Evolutionary conservation across 2,888 invertebrate genomes (phyloP).

Genomic region (Gymnosoma rotundatum): DNA sequence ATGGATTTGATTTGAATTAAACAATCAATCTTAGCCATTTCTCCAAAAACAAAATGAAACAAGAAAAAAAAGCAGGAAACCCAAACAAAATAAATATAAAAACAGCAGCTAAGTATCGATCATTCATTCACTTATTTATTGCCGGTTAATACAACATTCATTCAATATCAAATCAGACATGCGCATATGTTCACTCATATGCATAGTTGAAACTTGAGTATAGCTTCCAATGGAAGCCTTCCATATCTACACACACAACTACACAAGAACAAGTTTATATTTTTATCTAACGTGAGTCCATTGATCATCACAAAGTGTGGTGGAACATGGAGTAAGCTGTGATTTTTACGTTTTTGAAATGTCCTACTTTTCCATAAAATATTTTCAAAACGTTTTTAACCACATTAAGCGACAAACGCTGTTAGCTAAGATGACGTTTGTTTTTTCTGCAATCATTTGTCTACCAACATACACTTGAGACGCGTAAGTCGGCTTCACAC

Average conservation of each 20-base stretch:
- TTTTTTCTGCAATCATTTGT: conserved; percentile 38
- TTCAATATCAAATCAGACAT: conserved; percentile 46
- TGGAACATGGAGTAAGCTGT: conserved; percentile 36
- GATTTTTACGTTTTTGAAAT: conserved; percentile 76
- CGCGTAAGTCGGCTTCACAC: neutral
- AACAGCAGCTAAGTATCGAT: conserved; percentile 54
- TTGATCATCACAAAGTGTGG: conserved; percentile 43
- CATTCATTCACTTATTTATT: conserved; percentile 66
- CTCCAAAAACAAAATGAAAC: conserved; percentile 2
- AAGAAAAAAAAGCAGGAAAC: neutral
- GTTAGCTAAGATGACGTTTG: conserved; percentile 61
- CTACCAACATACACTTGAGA: conserved; percentile 15
- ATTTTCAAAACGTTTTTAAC: conserved; percentile 77
- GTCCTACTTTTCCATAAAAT: conserved; percentile 81
- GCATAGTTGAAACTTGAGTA: neutral
- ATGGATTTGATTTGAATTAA: conserved; percentile 66
- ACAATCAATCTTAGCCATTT: conserved; percentile 64
- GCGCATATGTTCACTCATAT: conserved; percentile 14
- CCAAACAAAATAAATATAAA: conserved; percentile 16
- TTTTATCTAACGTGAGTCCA: conserved; percentile 18
- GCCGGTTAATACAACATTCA: conserved; percentile 58
- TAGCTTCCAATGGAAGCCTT: too few relatives aligned
- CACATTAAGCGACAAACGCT: conserved; percentile 75
- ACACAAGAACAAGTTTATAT: conserved; percentile 39
- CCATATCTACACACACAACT: conserved; percentile 10